A percentile compares a stretch with the other conserved stretches of the same genome.
These are phyloP conservation scores for Tiaroga cobitis DNA, from an alignment of 2,797 vertebrate species.

Conservation along the genomic window DNA sequence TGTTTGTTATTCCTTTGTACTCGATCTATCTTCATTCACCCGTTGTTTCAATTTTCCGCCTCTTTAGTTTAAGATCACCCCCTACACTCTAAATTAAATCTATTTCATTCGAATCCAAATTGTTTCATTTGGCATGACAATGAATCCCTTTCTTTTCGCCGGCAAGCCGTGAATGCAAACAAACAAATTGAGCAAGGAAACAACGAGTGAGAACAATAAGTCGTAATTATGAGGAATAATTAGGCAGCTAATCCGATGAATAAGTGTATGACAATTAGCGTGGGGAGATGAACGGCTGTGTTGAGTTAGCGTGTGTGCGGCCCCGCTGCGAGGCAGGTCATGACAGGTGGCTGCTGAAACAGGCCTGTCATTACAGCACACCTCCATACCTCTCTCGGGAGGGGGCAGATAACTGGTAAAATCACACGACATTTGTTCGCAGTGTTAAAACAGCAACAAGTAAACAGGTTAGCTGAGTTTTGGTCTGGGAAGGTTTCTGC, in stretches of 20 bases:
- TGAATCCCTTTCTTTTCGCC: conserved; percentile 63
- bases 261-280: conserved; percentile 69
- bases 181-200: conserved; percentile 76
- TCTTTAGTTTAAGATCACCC: conserved; percentile 61
- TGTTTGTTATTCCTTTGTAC: conserved; percentile 19
- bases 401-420: conserved; percentile 51
- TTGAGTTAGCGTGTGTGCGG: conserved; percentile 1
- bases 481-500: not conserved
- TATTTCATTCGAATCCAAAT: conserved; percentile 67
- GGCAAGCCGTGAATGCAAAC: conserved; percentile 71
- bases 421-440: conserved; percentile 56
- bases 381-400: conserved; percentile 68
- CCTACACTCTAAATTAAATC: conserved; percentile 64
- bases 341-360: conserved; percentile 69
- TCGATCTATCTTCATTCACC: conserved; percentile 1
- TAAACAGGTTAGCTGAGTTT: conserved; percentile 20
- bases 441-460: conserved; percentile 48
- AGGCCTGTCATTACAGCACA: conserved; percentile 46
- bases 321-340: conserved; percentile 53
- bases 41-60: conserved; percentile 40
- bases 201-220: conserved; percentile 72
- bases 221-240: conserved; percentile 73
- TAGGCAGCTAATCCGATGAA: conserved; percentile 69
- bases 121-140: conserved; percentile 70
- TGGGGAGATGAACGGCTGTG: conserved; percentile 53